These are phyloP conservation scores for Drosophila cognata DNA, from an alignment of 2,888 invertebrate species.

Conservation along the genomic window DNA sequence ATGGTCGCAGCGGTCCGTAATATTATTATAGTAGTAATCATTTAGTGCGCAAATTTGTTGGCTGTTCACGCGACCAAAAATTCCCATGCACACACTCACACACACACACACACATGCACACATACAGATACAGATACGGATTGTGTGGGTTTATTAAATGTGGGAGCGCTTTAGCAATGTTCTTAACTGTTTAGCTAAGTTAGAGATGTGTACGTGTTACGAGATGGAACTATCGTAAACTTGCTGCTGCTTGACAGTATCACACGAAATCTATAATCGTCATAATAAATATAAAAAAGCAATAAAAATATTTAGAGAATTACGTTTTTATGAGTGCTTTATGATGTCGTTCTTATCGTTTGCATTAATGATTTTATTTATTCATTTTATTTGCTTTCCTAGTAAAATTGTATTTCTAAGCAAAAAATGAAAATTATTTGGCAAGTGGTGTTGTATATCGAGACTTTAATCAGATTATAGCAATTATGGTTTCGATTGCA, in stretches of 20 bases:
- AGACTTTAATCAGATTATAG: slow-evolving; percentile 9
- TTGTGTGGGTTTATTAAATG: slow-evolving; percentile 28
- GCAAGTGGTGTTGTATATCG: slow-evolving; percentile 23
- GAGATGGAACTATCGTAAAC: not conserved
- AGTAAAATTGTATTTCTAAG: not conserved
- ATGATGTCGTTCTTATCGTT: not conserved
- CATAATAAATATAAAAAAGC: not conserved
- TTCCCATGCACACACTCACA: slow-evolving; percentile 10
- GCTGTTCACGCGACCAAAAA: slow-evolving; percentile 52
- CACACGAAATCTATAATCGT: too few relatives aligned
- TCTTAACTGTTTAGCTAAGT: slow-evolving; percentile 23
- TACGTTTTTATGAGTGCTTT: not conserved
- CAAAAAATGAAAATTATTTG: slow-evolving; percentile 10
- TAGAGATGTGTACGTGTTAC: slow-evolving; percentile 7
- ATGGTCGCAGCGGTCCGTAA: slow-evolving; percentile 50
- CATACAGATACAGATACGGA: not conserved
- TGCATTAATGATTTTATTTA: not conserved
- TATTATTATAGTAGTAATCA: slow-evolving; percentile 72
- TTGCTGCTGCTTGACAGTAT: not conserved
- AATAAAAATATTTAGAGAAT: not conserved
- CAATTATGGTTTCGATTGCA: not conserved
- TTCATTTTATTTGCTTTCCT: not conserved
- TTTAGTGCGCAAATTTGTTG: slow-evolving; percentile 73
- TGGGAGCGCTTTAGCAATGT: slow-evolving; percentile 14
- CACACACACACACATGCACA: slow-evolving; percentile 2